Base-by-base conservation (phyloP, 1,140 invertebrate species). In the Caerostris extrusa region DNA sequence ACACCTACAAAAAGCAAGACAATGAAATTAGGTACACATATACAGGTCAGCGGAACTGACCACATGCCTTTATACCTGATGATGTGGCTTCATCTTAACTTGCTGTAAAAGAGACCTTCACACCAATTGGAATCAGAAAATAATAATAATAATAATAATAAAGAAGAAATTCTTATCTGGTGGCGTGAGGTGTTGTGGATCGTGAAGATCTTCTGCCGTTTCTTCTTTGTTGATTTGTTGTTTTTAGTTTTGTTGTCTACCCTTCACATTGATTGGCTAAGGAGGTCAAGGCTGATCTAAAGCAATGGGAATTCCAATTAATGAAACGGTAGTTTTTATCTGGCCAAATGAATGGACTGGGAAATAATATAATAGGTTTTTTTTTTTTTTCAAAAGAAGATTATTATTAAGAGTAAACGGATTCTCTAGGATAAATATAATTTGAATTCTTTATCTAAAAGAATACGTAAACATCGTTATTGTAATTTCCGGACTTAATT, bases 281-380 rank as follows among this genome's bases (percentile, higher is more conserved):
- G 64, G 60, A 69, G 87, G 87, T 89, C 87, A 89, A 89, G 87
- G 87, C 14, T 89, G 60, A 71, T 83, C 56, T 56, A 77, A 77
- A 77, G 34, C 8, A 34, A 77, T 77, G 71, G 71, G 12, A 77
- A 77, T 50, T 50, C 71, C 82, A 83, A 83, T 83, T 57, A 58
- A 83, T 57, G 82, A 56, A 83, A n/a, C 3, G 82, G 4, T 7
- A 8, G 82, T 7, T 34, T 34, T 64, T 7, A 64, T 64, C 7
- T 64, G 61, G 34, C 34, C 34, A 34, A 34, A 34, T 34, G 34
- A 34, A 34, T 34, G 34, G 34, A 34, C 34, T 34, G 34, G 34
- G 34, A 34, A 34, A 34, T 34, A 34, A 34, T 34, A 34, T 34
- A 34, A 34, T 34, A 34, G 34, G 34, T 34, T 34, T 34, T 34